These are phyloP conservation scores for Theodoxus fluviatilis DNA, from an alignment of 2,888 invertebrate species.

Conservation along the genomic window DNA sequence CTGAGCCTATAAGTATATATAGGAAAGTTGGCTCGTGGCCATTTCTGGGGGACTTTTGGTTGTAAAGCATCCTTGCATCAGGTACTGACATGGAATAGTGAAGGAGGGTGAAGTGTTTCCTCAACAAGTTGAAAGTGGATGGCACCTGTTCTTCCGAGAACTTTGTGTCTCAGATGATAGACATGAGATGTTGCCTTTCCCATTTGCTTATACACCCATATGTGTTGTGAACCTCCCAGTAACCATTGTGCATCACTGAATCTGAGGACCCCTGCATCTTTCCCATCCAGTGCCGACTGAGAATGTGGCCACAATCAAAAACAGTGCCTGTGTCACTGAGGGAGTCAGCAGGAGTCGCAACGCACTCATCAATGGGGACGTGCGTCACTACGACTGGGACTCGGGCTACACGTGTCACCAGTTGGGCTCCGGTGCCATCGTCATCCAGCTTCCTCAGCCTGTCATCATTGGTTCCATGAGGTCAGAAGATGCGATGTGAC, in stretches of 20 bases:
- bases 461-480: slow-evolving; percentile 89
- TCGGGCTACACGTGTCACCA: slow-evolving; percentile 97
- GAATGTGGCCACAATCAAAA: slow-evolving; percentile 90
- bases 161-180: background rate
- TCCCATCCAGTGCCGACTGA: slow-evolving; percentile 82
- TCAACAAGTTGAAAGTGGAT: too few relatives aligned
- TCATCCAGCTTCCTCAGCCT: slow-evolving; percentile 95
- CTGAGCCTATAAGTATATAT: too few relatives aligned
- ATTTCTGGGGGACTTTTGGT: too few relatives aligned
- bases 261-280: too few relatives aligned
- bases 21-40: too few relatives aligned
- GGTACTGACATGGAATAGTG: too few relatives aligned
- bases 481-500: slow-evolving; percentile 39
- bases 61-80: too few relatives aligned
- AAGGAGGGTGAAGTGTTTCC: too few relatives aligned
- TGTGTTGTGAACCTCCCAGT: too few relatives aligned
- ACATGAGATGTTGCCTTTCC: background rate
- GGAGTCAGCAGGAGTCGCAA: slow-evolving; percentile 93
- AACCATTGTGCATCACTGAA: too few relatives aligned
- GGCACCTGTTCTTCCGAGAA: too few relatives aligned
- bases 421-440: slow-evolving; percentile 81
- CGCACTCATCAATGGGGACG: slow-evolving; percentile 94
- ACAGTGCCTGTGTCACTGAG: slow-evolving; percentile 92
- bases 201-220: background rate
- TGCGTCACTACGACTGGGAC: slow-evolving; percentile 96